Evolutionary conservation across 2,888 invertebrate species (phyloP).

Genomic region (Erynnis tages): DNA sequence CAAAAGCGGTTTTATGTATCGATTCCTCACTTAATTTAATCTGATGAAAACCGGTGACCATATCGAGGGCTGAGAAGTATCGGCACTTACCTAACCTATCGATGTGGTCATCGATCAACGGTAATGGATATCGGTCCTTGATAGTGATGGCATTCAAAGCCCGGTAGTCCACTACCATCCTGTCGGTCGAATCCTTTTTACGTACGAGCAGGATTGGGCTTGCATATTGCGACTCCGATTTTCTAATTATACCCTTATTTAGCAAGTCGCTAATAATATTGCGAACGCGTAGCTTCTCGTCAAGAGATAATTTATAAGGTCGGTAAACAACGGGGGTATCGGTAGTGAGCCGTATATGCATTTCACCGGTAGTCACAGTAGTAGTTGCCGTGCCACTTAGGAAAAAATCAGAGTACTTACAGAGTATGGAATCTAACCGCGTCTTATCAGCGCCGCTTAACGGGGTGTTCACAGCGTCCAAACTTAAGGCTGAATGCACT

Average conservation of each 20-base stretch:
- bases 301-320: not conserved
- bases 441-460: not conserved
- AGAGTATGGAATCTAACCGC: not conserved
- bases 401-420: not conserved
- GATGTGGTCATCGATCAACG: constrained; percentile 36
- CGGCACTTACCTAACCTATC: constrained; percentile 36
- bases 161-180: not conserved
- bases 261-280: not conserved
- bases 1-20: constrained; percentile 44
- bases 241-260: not conserved
- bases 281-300: not conserved
- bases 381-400: not conserved
- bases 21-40: constrained; percentile 41
- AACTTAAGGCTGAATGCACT: too few relatives aligned
- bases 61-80: constrained; percentile 42
- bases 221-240: not conserved
- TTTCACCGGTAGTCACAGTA: not conserved
- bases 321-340: not conserved
- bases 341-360: not conserved
- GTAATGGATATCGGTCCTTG: not conserved
- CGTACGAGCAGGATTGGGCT: not conserved
- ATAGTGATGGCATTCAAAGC: not conserved
- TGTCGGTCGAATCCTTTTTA: not conserved
- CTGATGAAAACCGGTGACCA: constrained; percentile 43
- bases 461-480: not conserved